phyloP scores from a whole-genome alignment of 2,797 vertebrate genomes.

The Oreonectes daqikongensis region DNA sequence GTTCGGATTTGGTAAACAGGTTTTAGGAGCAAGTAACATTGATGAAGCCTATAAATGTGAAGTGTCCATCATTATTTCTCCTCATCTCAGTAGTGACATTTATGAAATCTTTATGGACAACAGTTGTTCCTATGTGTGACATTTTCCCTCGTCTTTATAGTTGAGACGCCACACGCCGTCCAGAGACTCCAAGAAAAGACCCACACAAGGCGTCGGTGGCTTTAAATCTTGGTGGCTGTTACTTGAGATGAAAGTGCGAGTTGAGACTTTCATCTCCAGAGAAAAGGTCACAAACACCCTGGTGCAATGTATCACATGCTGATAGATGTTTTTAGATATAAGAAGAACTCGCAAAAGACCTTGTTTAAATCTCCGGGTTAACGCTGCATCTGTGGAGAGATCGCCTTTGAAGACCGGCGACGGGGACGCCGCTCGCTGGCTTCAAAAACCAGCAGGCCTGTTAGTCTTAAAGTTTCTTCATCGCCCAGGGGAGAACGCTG shows the following conservation, averaged over 20 bases:
- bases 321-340: conserved; percentile 56
- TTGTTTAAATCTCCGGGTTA: conserved; percentile 55
- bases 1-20: not conserved
- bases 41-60: conserved; percentile 34
- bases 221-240: conserved; percentile 65
- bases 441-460: conserved; percentile 24
- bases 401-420: conserved; percentile 39
- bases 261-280: conserved; percentile 65
- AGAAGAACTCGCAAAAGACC: conserved; percentile 43
- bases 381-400: conserved; percentile 35
- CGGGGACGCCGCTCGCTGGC: conserved; percentile 15
- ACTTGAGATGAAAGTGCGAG: conserved; percentile 71
- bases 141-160: conserved; percentile 74
- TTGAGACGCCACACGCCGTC: conserved; percentile 58
- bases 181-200: conserved; percentile 51
- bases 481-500: conserved; percentile 19
- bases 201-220: conserved; percentile 45
- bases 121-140: conserved; percentile 66
- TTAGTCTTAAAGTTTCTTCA: conserved; percentile 28
- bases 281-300: conserved; percentile 77
- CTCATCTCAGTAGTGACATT: conserved; percentile 70
- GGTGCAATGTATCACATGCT: conserved; percentile 41
- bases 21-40: too few species aligned
- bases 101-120: conserved; percentile 74
- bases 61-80: conserved; percentile 52